Percentiles rank a stretch among this genome's conserved stretches.
Conservation (phyloP, 1,140 invertebrate species). For the Drosophila nigrodunni region DNA sequence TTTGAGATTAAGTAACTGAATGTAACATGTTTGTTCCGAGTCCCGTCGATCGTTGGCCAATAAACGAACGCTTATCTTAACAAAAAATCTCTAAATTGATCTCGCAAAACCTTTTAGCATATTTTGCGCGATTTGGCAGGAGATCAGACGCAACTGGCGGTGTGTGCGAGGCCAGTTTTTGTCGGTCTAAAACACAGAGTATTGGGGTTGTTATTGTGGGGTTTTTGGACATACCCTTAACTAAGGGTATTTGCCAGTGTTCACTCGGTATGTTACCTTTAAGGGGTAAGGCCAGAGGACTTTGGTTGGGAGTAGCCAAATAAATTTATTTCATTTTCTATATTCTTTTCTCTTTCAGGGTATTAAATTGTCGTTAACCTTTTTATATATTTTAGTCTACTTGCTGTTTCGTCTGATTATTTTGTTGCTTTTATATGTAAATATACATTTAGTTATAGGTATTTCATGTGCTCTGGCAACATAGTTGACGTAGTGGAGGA, state of each 20-base stretch:
- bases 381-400: background rate
- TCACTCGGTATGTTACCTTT: background rate
- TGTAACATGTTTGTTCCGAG: constrained; percentile 46
- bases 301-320: no score
- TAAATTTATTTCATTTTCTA: background rate
- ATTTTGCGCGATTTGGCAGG: constrained; percentile 82
- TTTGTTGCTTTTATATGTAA: constrained; percentile 32
- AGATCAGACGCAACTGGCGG: constrained; percentile 33
- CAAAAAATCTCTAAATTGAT: constrained; percentile 83
- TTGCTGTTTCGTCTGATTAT: constrained; percentile 8
- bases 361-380: background rate
- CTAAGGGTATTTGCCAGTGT: constrained; percentile 5
- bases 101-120: constrained; percentile 83
- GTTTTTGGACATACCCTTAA: constrained; percentile 20
- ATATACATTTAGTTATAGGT: constrained; percentile 8
- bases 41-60: constrained; percentile 65
- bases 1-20: constrained; percentile 78
- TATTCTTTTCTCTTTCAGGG: background rate
- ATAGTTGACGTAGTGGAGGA: constrained; percentile 26
- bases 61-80: constrained; percentile 80
- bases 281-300: background rate
- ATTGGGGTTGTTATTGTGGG: constrained; percentile 29
- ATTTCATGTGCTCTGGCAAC: constrained; percentile 40
- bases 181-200: constrained; percentile 44
- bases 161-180: constrained; percentile 57